Evolutionary conservation across 2,113 vertebrate genomes (phyloP).

Genomic region (Nesogale talazaci): DNA sequence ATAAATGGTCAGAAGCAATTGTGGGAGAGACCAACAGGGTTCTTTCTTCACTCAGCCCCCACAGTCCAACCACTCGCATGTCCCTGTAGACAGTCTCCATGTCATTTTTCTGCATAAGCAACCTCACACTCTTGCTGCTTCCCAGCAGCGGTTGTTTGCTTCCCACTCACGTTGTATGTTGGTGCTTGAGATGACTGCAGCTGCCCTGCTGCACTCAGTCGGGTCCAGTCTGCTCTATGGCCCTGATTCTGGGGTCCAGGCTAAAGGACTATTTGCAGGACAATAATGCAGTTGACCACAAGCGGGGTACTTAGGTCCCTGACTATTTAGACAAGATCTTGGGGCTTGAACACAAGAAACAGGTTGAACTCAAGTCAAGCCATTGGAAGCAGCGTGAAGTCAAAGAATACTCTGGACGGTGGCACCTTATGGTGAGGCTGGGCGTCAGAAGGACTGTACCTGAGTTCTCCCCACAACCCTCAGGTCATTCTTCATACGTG

Average conservation of each 20-base stretch:
- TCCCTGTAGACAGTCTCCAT: background rate
- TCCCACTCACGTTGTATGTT: background rate
- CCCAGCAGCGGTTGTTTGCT: background rate
- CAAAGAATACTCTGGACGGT: background rate
- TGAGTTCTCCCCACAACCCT: background rate
- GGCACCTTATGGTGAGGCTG: background rate
- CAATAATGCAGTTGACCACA: background rate
- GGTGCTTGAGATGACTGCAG: background rate
- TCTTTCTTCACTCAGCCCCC: background rate
- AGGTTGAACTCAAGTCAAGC: background rate
- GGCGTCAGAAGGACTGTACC: background rate
- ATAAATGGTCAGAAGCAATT: background rate
- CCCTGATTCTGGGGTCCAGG: background rate
- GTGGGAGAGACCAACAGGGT: background rate
- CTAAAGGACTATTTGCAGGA: background rate
- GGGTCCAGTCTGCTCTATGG: background rate
- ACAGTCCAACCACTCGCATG: background rate
- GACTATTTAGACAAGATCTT: background rate
- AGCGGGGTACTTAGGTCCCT: too few species aligned
- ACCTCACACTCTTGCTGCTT: background rate
- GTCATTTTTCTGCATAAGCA: background rate
- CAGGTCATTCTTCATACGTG: background rate
- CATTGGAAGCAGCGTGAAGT: background rate
- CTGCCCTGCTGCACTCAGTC: too few species aligned
- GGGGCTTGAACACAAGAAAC: background rate